Evolutionary conservation across 2,797 vertebrate species (phyloP).

Genomic region (Nothura maculosa): DNA sequence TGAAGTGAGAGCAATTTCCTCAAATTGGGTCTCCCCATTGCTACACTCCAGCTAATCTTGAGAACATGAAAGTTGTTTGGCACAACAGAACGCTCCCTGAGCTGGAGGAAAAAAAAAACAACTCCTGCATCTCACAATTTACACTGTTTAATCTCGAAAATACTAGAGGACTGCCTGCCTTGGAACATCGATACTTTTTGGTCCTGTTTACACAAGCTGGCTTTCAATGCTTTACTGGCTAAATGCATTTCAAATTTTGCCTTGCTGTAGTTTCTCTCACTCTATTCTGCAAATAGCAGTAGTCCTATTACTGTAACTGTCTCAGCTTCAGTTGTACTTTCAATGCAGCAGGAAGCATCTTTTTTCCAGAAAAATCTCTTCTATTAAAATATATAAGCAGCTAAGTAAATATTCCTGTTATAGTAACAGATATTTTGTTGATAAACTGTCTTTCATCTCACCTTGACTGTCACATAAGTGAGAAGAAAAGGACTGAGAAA

Average conservation of each 20-base stretch:
- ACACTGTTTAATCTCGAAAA: constrained; percentile 62
- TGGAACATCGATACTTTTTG: constrained; percentile 54
- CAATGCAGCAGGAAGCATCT: not conserved
- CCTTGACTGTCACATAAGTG: not conserved
- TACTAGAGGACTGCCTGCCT: constrained; percentile 71
- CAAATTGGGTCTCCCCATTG: constrained; percentile 29
- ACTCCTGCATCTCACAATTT: constrained; percentile 55
- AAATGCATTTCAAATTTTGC: constrained; percentile 63
- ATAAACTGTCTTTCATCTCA: not conserved
- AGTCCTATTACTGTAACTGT: not conserved
- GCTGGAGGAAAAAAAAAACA: not conserved
- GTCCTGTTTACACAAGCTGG: constrained; percentile 54
- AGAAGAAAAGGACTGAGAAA: not conserved
- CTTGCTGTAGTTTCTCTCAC: not conserved
- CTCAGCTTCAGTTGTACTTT: constrained; percentile 16
- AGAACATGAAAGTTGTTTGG: constrained; percentile 45
- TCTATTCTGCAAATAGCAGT: not conserved
- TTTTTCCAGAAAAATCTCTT: constrained; percentile 46
- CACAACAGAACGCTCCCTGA: constrained; percentile 35
- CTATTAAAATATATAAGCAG: not conserved
- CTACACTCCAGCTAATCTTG: constrained; percentile 24
- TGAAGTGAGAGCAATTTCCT: constrained; percentile 25
- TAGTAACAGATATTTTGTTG: not conserved
- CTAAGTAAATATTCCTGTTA: not conserved
- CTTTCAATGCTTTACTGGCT: constrained; percentile 53